A percentile compares a stretch with the other conserved stretches of the same genome.
These are phyloP conservation scores for Podotricha telesiphe DNA, from an alignment of 2,888 invertebrate species.

Conservation along the genomic window DNA sequence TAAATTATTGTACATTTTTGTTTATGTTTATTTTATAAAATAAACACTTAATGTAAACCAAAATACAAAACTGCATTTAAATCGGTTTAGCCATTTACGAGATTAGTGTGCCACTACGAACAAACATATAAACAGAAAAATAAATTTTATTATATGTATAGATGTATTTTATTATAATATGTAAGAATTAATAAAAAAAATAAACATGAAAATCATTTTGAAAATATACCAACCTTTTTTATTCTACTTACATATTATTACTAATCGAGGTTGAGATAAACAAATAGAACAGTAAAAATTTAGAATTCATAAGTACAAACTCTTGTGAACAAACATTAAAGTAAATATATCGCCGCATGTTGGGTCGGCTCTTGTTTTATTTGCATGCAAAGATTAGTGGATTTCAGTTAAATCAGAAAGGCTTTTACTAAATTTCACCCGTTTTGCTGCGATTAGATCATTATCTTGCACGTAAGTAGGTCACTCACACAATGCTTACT, in stretches of 20 bases:
- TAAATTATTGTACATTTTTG: too few species aligned
- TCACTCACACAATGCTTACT: slow-evolving; percentile 44
- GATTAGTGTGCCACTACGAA: too few species aligned
- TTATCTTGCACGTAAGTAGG: slow-evolving; percentile 43
- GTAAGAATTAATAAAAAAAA: too few species aligned
- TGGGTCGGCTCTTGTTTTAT: slow-evolving; percentile 21
- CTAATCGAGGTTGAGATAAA: slow-evolving; percentile 6
- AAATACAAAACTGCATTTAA: too few species aligned
- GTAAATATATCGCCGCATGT: slow-evolving; percentile 9
- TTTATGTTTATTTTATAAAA: too few species aligned
- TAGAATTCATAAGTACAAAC: neutral
- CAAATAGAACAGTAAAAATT: neutral
- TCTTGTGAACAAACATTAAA: slow-evolving; percentile 15
- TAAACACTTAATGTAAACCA: too few species aligned
- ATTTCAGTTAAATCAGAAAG: slow-evolving; percentile 36
- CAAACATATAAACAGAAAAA: too few species aligned
- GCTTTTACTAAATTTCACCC: slow-evolving; percentile 43
- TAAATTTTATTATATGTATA: too few species aligned
- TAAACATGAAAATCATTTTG: neutral
- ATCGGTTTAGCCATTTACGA: too few species aligned
- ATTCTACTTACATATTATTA: neutral
- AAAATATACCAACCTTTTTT: neutral
- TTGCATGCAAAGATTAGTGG: slow-evolving; percentile 35
- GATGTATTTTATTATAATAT: too few species aligned
- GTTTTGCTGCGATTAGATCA: slow-evolving; percentile 42